Base-by-base conservation (phyloP, 53 echinoderm and acorn worm species). In the Hippasteria phrygiana region DNA sequence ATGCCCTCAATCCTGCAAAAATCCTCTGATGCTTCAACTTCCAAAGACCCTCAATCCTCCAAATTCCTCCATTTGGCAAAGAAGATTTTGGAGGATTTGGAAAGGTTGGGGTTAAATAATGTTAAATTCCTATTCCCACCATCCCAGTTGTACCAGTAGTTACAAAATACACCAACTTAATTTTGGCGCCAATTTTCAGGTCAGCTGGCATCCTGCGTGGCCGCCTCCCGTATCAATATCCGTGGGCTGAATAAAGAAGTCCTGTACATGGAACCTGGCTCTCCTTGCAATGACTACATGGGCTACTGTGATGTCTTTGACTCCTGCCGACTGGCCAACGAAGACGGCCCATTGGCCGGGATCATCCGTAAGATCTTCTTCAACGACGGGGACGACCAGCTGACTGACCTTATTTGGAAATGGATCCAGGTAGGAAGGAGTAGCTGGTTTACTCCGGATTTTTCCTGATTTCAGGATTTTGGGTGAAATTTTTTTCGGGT, bases 281-380 rank as follows among this genome's bases (percentile, higher is more conserved):
- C 93, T 14, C 91, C 99, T 0, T 99, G 99, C 62, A 74, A 90
- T 55, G 43, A 90, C 77, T 99, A 54, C 81, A 94, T 94, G 93
- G 99, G 99, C 5, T 99, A 94, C 82, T 99, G 96, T 83, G 99
- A 99, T 48, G 71, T 89, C 27, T 96, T 99, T 66, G 56, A 64
- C 22, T 71, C 86, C 73, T 99, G 99, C 43, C 70, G 93, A 13
- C 69, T 88, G 66, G 99, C 90, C 40, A 69, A 94, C 56, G 99
- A 95, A 62, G 96, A 99, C 75, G 99, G 99, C 17, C 99, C 98
- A 2, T 54, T 99, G 41, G 94, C 94, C 8, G 80, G 79, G 46
- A 97, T 97, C 83, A 92, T 97, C 62, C 59, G 92, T 2, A 78
- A 80, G 16, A 90, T 96, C 85, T 95, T 97, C 91, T 91, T 80